Base-by-base conservation (phyloP, 1,140 invertebrate species). In the Drosophila sp. region DNA sequence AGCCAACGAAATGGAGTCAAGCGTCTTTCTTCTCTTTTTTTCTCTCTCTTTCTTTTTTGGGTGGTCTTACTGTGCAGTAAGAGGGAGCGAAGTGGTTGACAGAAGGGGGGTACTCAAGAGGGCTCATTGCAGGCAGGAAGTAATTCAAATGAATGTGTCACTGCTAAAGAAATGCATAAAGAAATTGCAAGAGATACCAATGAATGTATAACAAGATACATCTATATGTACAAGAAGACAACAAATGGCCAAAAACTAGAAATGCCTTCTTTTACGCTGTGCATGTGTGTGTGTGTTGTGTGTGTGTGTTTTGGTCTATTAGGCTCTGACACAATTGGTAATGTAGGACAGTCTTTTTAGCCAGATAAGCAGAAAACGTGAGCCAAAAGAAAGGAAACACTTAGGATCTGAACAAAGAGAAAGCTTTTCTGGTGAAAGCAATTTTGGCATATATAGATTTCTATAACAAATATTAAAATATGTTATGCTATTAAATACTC, bases 141-240 rank as follows among this genome's bases (percentile, higher is more conserved):
- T 74, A 72, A 69, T 80, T 61, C 66, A 89, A 67, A 67, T 76
- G 65, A 81, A 82, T 82, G 80, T 73, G 69, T 66, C 71, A 80
- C 65, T 80, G 46, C 76, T 59, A 16, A 48, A 43, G 53, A 64
- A 70, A 67, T 65, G 63, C 72, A 75, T 71, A 75, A 75, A 54
- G 61, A 48, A 76, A 64, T 59, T 72, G 61, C 67, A 71, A 76
- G 62, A 72, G 66, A 67, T 73, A 62, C 51, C 29, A 59, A 67
- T 61, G 56, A 40, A 69, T 69, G 59, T 46, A 53, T 61, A 73
- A 50, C 41, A 61, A 48, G 56, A 54, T 36, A 53, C 4, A 16
- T 46, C 46, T 51, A 45, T 70, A 46, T 36, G 18, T 6, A 18
- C 7, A 53, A 29, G 8, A 7, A 53, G 48, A 69, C 66, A 63